phyloP scores from a whole-genome alignment of 2,797 vertebrate species.

The Hephaestus fuliginosus region DNA sequence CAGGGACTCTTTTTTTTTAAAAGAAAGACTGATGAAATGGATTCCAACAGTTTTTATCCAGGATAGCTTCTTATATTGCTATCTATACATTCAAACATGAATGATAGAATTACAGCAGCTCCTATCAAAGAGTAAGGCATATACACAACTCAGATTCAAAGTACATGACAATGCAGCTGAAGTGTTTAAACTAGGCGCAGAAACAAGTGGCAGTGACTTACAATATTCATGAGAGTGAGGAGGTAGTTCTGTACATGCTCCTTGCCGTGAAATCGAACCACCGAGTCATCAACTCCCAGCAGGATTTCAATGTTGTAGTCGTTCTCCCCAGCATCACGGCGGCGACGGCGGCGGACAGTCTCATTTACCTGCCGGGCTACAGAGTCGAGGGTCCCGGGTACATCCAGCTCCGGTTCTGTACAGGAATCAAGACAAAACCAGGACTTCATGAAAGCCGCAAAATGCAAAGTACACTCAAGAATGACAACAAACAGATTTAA shows the following conservation, averaged over 20 bases:
- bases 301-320: slow-evolving; percentile 98
- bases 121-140: neutral
- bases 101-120: neutral
- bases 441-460: neutral
- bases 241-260: slow-evolving; percentile 99
- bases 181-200: neutral
- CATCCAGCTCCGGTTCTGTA: slow-evolving; percentile 81
- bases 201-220: slow-evolving; percentile 82
- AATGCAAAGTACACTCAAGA: neutral
- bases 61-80: neutral
- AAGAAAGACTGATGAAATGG: no score
- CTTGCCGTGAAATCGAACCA: slow-evolving; percentile 97
- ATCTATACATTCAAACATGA: no score
- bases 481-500: neutral
- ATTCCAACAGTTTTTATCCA: neutral
- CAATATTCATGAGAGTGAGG: slow-evolving; percentile 99
- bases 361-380: slow-evolving; percentile 87
- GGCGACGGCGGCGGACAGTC: slow-evolving; percentile 84
- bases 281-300: slow-evolving; percentile 96
- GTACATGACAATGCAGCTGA: neutral
- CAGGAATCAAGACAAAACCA: neutral
- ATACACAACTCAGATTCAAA: neutral
- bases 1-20: no score
- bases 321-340: slow-evolving; percentile 86
- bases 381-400: slow-evolving; percentile 79